A percentile compares a stretch with the other conserved stretches of the same genome.
These are phyloP conservation scores for Hemaris fuciformis DNA, from an alignment of 2,888 invertebrate species.

Conservation along the genomic window DNA sequence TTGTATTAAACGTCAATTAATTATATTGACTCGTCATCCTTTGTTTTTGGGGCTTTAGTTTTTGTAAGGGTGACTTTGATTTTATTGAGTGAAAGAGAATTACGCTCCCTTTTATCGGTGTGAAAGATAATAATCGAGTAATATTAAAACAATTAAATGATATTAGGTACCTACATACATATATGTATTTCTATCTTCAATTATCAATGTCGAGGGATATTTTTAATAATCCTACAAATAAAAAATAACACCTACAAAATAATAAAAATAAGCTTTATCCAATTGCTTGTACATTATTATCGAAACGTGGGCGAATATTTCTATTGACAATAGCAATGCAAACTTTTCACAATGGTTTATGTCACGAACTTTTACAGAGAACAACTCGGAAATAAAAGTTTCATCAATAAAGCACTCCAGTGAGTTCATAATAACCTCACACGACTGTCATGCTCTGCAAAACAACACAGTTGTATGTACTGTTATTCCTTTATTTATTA, in stretches of 20 bases:
- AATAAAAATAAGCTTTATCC: no score
- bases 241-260: no score
- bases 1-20: conserved; percentile 41
- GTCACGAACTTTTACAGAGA: not conserved
- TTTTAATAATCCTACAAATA: no score
- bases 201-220: no score
- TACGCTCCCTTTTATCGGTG: not conserved
- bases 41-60: conserved; percentile 24
- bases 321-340: not conserved
- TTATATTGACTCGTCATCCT: conserved; percentile 35
- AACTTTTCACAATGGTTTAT: not conserved
- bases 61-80: not conserved
- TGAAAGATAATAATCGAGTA: not conserved
- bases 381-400: not conserved
- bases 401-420: not conserved
- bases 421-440: not conserved
- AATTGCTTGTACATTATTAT: not conserved
- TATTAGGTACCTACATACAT: no score
- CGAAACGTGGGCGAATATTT: no score
- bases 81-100: not conserved
- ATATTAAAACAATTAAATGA: not conserved
- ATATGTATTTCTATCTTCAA: no score
- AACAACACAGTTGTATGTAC: not conserved
- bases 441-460: not conserved
- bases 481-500: no score